Evolutionary conservation across 2,113 vertebrate genomes (phyloP).

Genomic region (Vulpes lagopus): DNA sequence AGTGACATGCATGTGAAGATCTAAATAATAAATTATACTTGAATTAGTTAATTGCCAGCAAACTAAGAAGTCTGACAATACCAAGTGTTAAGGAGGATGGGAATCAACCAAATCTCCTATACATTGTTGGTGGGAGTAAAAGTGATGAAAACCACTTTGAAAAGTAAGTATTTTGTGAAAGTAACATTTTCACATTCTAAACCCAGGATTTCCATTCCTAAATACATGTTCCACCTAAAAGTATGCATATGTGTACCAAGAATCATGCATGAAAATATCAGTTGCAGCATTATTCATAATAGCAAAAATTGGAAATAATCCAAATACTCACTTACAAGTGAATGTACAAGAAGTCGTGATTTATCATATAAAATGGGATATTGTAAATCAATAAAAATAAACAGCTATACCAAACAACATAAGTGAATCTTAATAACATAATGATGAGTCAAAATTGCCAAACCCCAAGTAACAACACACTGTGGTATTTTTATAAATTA

Average conservation of each 20-base stretch:
- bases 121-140: neutral
- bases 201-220: neutral
- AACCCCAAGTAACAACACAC: neutral
- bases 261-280: neutral
- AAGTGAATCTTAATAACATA: conserved; percentile 1
- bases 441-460: conserved; percentile 12
- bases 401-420: neutral
- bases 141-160: conserved; percentile 5
- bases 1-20: neutral
- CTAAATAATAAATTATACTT: conserved; percentile 8
- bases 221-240: conserved; percentile 4
- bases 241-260: neutral
- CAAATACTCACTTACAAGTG: neutral
- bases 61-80: conserved; percentile 15
- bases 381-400: conserved; percentile 4
- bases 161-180: conserved; percentile 42
- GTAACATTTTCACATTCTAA: neutral
- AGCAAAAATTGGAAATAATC: neutral
- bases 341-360: neutral
- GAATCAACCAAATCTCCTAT: neutral
- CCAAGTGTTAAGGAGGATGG: neutral
- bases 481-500: neutral
- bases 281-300: neutral
- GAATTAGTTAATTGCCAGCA: conserved; percentile 34
- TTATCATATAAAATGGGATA: neutral